Evolutionary conservation across 1,140 invertebrate species (phyloP).

Genomic region (Ceratosolen fusciceps): DNA sequence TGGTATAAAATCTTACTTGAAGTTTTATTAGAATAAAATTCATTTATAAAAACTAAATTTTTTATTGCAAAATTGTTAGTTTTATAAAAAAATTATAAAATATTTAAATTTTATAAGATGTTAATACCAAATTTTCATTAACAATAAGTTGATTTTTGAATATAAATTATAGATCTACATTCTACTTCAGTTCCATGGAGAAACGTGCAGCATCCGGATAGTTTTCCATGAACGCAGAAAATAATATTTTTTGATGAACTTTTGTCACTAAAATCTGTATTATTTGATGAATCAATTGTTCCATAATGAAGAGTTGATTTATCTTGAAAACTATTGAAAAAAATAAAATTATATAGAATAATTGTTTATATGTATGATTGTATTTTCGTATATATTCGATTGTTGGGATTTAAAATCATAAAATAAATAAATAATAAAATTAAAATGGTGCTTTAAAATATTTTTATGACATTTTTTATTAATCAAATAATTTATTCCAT

Average conservation of each 20-base stretch:
- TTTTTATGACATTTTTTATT: too few relatives aligned
- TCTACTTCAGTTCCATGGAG: conserved; percentile 60
- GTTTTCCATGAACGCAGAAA: conserved; percentile 73
- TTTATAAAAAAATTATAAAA: background rate
- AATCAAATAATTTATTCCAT: too few relatives aligned
- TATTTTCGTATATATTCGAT: too few relatives aligned
- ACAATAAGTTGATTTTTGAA: conserved; percentile 57
- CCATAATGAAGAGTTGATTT: conserved; percentile 68
- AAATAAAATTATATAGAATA: too few relatives aligned
- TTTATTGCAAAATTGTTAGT: too few relatives aligned
- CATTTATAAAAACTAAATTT: too few relatives aligned
- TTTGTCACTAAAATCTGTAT: conserved; percentile 61
- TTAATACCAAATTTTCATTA: conserved; percentile 40
- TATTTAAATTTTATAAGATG: background rate
- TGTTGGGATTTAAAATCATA: too few relatives aligned
- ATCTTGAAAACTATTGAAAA: conserved; percentile 63
- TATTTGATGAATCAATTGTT: conserved; percentile 66
- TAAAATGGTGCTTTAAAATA: too few relatives aligned
- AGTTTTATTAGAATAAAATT: too few relatives aligned
- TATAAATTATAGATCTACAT: conserved; percentile 52
- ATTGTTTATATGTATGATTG: too few relatives aligned
- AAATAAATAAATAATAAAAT: too few relatives aligned
- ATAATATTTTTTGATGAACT: conserved; percentile 67
- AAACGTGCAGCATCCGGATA: conserved; percentile 71
- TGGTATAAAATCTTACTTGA: too few relatives aligned